Evolutionary conservation across 2,113 vertebrate species (phyloP).

Genomic region (Alligator sinensis): DNA sequence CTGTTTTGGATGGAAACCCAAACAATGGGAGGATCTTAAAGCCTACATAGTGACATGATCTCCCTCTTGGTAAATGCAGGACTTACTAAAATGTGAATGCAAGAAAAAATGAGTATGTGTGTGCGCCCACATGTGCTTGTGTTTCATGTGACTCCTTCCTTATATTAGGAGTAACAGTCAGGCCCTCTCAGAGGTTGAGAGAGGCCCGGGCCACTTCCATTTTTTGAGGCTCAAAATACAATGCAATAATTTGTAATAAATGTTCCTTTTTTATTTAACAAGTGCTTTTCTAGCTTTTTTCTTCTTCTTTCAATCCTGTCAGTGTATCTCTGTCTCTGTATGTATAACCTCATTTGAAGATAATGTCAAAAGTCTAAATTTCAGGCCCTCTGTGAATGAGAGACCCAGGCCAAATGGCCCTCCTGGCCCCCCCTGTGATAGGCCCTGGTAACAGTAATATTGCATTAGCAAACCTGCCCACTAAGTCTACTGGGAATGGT

Average conservation of each 20-base stretch:
- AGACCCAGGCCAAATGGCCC: no score
- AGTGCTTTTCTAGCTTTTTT: no score
- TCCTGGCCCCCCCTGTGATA: no score
- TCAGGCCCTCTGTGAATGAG: no score
- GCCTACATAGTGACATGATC: not conserved
- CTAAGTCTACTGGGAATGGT: not conserved
- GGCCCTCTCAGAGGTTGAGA: not conserved
- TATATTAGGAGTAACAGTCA: not conserved
- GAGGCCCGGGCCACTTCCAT: no score
- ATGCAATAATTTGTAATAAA: no score
- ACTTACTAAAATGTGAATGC: not conserved
- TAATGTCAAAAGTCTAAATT: no score
- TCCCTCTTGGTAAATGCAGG: not conserved
- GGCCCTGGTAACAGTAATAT: not conserved
- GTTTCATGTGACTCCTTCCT: not conserved
- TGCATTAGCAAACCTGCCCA: not conserved
- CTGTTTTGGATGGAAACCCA: slow-evolving; percentile 2
- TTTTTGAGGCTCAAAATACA: no score
- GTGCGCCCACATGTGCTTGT: fast-evolving
- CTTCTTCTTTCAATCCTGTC: no score
- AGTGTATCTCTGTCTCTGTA: no score
- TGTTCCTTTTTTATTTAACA: no score
- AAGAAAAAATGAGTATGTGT: not conserved
- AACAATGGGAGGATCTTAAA: not conserved
- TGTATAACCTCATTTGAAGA: no score